Evolutionary conservation across 2,797 vertebrate species (phyloP), one percentile per base, ranked within the genome.

Genomic region (Sphenopsis melanotis): DNA sequence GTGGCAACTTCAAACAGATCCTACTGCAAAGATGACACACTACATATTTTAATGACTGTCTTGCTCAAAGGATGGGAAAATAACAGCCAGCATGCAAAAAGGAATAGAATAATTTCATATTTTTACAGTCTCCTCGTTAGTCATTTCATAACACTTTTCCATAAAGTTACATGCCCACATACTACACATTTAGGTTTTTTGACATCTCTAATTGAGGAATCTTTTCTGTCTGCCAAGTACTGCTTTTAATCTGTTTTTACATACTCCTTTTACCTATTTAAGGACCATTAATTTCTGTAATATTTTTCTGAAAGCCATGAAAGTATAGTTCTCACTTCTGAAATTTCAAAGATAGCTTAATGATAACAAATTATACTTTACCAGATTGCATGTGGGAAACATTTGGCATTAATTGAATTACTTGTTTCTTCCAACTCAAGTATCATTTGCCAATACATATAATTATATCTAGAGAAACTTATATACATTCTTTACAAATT

Each of bases 381-480:
- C 76, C 90, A 90, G 88, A 83, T 92, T 96, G 88, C 83, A 61
- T 75, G 77, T 82, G 59, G 77, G 92, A 93, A 90, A 93, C 90
- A 90, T 86, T 94, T 94, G 90, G 80, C 83, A 29, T 95, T 96
- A 94, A 95, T 79, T 92, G 89, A 93, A 91, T 75, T 65, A 61
- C 89, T 95, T 78, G 34, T 92, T 95, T 88, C 93, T 95, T 93
- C 72, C 76, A 94, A 81, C 42, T 86, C 69, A 46, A 90, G 23
- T 78, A 71, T 90, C 61, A 93, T 78, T 93, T 96, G 65, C 80
- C 91, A 96, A 95, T 93, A 78, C 27, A 34, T 81, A 32, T 93
- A 70, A 94, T 95, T 91, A 80, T 83, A 71, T 65, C 83, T 87
- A 50, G 39, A 53, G 77, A 87, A 80, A 81, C 36, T 78, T 83